Percentiles rank a stretch among this genome's conserved stretches.
Conservation (phyloP, 2,888 invertebrate species). For the Pristionchus arcanus region DNA sequence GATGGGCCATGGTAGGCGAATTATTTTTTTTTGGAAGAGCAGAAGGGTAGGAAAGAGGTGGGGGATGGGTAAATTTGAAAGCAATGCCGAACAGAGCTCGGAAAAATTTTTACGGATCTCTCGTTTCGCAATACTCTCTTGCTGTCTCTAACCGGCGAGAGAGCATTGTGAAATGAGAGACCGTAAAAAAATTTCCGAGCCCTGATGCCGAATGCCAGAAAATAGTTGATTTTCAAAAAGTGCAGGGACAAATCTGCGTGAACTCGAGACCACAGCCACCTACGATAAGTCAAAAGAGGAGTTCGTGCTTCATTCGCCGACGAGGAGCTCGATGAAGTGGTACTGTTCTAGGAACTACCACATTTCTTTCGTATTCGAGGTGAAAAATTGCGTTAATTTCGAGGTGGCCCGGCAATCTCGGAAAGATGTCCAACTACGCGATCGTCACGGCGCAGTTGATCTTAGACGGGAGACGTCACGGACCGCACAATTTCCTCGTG, state of each 20-base stretch:
- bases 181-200: too few relatives aligned
- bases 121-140: too few relatives aligned
- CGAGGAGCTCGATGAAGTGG: slow-evolving; percentile 86
- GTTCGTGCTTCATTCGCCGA: slow-evolving; percentile 91
- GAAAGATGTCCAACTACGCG: slow-evolving; percentile 88
- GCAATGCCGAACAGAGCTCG: too few relatives aligned
- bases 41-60: slow-evolving; percentile 53
- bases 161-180: too few relatives aligned
- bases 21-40: not conserved
- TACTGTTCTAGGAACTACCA: too few relatives aligned
- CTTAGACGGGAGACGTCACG: slow-evolving; percentile 85
- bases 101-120: too few relatives aligned
- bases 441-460: slow-evolving; percentile 82
- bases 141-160: too few relatives aligned
- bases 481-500: slow-evolving; percentile 24
- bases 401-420: slow-evolving; percentile 97
- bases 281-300: slow-evolving; percentile 90
- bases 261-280: slow-evolving; percentile 93
- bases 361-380: too few relatives aligned
- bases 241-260: slow-evolving; percentile 87
- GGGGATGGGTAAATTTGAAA: too few relatives aligned
- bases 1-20: slow-evolving; percentile 85
- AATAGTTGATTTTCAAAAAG: not conserved
- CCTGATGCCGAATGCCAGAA: not conserved
- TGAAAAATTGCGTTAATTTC: not conserved